Base-by-base conservation (phyloP, 2,888 invertebrate genomes). In the Ashinkailepas kermadecensis region DNA sequence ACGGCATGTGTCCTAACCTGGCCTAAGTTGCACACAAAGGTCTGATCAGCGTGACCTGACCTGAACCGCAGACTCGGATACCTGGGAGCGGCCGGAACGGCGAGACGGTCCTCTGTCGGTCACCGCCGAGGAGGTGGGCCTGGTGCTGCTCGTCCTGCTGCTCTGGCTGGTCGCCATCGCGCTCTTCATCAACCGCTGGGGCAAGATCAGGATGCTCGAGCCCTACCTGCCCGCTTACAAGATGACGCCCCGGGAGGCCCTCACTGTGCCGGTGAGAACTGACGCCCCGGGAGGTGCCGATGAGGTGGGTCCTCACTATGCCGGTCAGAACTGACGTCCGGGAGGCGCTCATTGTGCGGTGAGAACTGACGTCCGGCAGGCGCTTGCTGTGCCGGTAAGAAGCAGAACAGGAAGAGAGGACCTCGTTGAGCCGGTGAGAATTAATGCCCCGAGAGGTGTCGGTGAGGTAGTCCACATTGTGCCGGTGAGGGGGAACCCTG, bases 121-220 rank as follows among this genome's bases (percentile, higher is more conserved):
- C 78, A 91, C 94, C 84, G 93, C 94, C 81, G 95, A 95, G 87
- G 95, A 95, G 87, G 92, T 94, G 23, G 90, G 95, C 81, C 93
- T 95, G 85, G 95, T 96, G 82, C 92, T 93, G 80, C 91, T 95
- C 84, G 95, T 95, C 58, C 89, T 96, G 25, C 90, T 94, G 80
- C 91, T 95, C 23, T 96, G 95, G 95, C 93, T 94, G 82, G 95
- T 93, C 0, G 95, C 95, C 83, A 95, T 95, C 83, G 93, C 94
- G 7, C 90, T 95, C 79, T 96, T 96, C 90, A 95, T 95, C 91
- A 95, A 95, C 89, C 93, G 95, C 84, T 96, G 95, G 95, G 95
- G 95, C 86, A 95, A 95, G 90, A 95, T 96, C 87, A 92, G 95
- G 84, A 95, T 95, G 94, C 88, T 95, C 88, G 95, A 95, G 87